Evolutionary conservation across 2,113 vertebrate genomes (phyloP).

Genomic region (Hemicordylus capensis): DNA sequence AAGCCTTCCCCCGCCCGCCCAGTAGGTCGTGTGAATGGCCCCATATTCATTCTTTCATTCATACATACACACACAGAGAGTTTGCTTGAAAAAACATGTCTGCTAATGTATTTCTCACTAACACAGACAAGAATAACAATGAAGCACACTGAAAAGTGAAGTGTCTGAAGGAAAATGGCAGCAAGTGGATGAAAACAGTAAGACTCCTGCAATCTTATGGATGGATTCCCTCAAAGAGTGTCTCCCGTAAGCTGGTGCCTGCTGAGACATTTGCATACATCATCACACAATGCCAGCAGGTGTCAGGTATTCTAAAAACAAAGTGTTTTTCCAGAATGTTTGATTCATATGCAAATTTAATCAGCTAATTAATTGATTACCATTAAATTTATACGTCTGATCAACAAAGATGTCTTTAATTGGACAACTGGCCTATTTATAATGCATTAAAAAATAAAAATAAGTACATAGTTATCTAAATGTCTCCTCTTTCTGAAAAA

Average conservation of each 20-base stretch:
- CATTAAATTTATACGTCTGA: not conserved
- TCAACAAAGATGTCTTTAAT: not conserved
- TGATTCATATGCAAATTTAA: not conserved
- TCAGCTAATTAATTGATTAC: not conserved
- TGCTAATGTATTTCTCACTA: not conserved
- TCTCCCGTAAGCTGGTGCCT: not conserved
- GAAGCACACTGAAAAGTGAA: not conserved
- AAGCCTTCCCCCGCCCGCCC: too few species aligned
- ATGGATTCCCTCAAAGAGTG: not conserved
- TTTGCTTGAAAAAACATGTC: not conserved
- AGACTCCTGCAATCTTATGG: not conserved
- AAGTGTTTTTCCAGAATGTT: not conserved
- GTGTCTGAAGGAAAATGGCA: not conserved
- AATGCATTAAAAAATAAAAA: not conserved
- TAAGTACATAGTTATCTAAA: not conserved
- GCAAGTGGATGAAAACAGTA: not conserved
- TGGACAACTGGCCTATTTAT: not conserved
- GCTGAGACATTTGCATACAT: not conserved
- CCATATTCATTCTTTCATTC: too few species aligned
- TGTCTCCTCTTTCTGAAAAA: not conserved
- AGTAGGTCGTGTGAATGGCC: too few species aligned
- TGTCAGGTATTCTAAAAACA: not conserved
- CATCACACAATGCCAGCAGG: not conserved
- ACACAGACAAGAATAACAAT: not conserved
- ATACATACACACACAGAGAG: not conserved